These are phyloP conservation scores for Lucilia sericata DNA, from an alignment of 1,140 invertebrate species.

Conservation along the genomic window DNA sequence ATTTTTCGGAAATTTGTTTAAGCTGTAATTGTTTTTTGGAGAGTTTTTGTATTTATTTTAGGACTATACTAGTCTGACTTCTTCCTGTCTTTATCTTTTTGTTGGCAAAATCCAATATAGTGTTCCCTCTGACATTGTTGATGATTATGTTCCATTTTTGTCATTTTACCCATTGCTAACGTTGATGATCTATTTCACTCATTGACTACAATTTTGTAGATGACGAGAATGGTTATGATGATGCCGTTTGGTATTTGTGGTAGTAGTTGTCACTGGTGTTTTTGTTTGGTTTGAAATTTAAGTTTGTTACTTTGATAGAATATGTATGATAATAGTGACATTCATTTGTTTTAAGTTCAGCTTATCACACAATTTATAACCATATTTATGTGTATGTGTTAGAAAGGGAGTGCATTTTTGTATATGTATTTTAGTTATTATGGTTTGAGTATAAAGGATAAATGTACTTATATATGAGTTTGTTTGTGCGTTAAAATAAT, in stretches of 20 bases:
- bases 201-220: neutral
- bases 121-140: neutral
- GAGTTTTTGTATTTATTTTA: too few species aligned
- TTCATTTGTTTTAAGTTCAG: slow-evolving; percentile 10
- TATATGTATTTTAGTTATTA: too few species aligned
- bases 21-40: too few species aligned
- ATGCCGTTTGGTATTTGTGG: slow-evolving; percentile 8
- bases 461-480: too few species aligned
- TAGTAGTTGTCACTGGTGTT: neutral
- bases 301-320: neutral
- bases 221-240: neutral
- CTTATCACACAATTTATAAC: neutral
- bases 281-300: neutral
- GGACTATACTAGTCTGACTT: too few species aligned
- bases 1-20: too few species aligned
- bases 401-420: too few species aligned
- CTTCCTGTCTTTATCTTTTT: too few species aligned
- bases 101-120: neutral
- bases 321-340: slow-evolving; percentile 1
- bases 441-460: too few species aligned
- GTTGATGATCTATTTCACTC: neutral
- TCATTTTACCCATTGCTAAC: neutral
- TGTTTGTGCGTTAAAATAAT: too few species aligned
- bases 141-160: neutral
- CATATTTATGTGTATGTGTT: neutral